phyloP scores from a whole-genome alignment of 2,797 vertebrate species.

The Arnoldichthys spilopterus region DNA sequence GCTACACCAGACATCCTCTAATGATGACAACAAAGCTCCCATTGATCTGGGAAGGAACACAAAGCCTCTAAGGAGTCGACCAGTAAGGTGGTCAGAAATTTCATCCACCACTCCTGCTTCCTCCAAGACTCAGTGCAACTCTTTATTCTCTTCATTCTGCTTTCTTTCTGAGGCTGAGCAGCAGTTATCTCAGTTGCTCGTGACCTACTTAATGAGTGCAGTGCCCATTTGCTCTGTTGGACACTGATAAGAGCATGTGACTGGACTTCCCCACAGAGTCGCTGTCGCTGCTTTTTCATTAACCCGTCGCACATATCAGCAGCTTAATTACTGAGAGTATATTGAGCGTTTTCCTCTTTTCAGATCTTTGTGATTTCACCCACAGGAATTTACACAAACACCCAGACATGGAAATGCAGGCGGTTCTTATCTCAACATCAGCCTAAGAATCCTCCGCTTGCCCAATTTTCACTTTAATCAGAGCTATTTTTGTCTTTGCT shows the following conservation, averaged over 20 bases:
- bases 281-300: conserved; percentile 38
- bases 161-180: background rate
- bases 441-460: background rate
- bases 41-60: background rate
- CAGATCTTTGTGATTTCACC: background rate
- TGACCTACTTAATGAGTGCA: conserved; percentile 32
- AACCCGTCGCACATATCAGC: conserved; percentile 18
- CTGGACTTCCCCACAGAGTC: conserved; percentile 22
- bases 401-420: background rate
- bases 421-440: conserved; percentile 5
- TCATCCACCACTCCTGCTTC: background rate
- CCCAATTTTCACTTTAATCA: conserved; percentile 24
- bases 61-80: background rate
- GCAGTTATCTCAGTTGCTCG: background rate
- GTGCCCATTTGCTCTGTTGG: conserved; percentile 14
- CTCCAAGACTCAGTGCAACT: background rate
- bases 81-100: background rate
- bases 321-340: conserved; percentile 21
- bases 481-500: conserved; percentile 16
- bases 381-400: background rate
- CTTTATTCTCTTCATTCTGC: background rate
- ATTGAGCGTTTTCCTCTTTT: background rate
- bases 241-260: conserved; percentile 15
- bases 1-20: conserved; percentile 3
- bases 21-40: conserved; percentile 13